Evolutionary conservation across 2,888 invertebrate genomes (phyloP), one percentile per base, ranked within the genome.

Genomic region (Acrobasis consociella): DNA sequence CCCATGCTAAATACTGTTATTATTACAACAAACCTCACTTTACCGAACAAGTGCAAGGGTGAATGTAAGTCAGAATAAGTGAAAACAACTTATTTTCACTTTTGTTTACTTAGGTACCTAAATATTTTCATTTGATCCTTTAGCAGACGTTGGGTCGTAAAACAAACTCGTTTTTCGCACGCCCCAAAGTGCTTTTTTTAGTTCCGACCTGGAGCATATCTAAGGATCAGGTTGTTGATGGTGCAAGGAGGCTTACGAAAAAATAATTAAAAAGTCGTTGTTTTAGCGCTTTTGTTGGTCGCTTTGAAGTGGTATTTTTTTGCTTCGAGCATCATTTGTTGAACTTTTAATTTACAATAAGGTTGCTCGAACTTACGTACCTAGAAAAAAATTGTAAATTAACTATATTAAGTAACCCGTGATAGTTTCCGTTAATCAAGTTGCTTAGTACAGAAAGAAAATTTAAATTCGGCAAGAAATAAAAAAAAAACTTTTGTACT

Each of bases 91-190:
- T 72, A 72, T 76, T 77, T 76, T 69, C 71, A 69, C 73, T 73
- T 72, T 72, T 78, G 74, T 78, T 78, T 76, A 74, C 71, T 77
- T 75, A 72, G 76, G 78, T 65, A 60, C 65, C 71, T 71, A 70
- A 74, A 78, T 73, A 73, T 77, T 75, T 76, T 76, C 72, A 75
- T 77, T 73, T 62, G 59, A 64, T 67, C 75, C 72, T 74, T 74
- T 68, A 72, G 69, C 67, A 62, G 62, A 64, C 64, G 67, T 62
- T 13, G 65, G 66, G 15, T 52, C 56, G 63, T 65, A 64, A 63
- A 59, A 68, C 63, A 69, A 69, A 69, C 69, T 63, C 64, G 66
- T 65, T 64, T 62, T 59, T 49, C 65, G 65, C 65, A 64, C 66
- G 66, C 62, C 63, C 68, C 65, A 68, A 64, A 58, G 62, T 39